Conservation (phyloP, 1,140 invertebrate species). For the Drosophila carrolli region DNA sequence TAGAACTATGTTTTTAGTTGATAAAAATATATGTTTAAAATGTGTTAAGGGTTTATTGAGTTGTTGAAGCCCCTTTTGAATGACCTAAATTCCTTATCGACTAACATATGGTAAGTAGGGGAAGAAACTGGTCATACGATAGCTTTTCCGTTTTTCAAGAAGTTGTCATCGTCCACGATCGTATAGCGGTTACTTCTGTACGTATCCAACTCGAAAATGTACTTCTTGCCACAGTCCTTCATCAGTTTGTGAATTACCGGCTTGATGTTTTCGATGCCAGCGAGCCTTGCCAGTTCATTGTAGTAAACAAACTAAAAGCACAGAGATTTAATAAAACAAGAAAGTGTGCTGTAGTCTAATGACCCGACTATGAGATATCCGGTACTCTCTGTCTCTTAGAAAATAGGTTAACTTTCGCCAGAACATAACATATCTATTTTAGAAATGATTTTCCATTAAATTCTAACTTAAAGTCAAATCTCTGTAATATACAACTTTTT, state of each 20-base stretch:
- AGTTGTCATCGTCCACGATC: slow-evolving; percentile 88
- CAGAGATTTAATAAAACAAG: background rate
- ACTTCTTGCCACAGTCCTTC: slow-evolving; percentile 88
- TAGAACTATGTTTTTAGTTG: no score
- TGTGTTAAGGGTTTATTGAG: slow-evolving; percentile 2
- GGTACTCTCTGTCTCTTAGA: no score
- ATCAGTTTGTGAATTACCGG: slow-evolving; percentile 89
- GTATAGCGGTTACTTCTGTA: slow-evolving; percentile 88
- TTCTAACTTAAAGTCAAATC: no score
- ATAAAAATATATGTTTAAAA: background rate
- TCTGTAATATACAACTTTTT: no score
- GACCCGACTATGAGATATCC: no score
- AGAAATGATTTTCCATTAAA: no score
- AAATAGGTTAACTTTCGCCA: no score
- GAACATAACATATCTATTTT: no score
- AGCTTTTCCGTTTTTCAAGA: slow-evolving; percentile 71
- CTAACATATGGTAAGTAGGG: slow-evolving; percentile 7
- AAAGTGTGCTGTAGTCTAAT: background rate
- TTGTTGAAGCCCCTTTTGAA: background rate
- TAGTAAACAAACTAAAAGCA: slow-evolving; percentile 88
- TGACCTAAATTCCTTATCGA: background rate
- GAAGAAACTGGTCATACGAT: background rate
- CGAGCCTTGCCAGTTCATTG: slow-evolving; percentile 88
- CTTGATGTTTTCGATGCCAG: slow-evolving; percentile 87
- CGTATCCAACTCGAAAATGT: slow-evolving; percentile 88